Conservation (phyloP, 2,797 vertebrate genomes). For the Gallinago stenura region DNA sequence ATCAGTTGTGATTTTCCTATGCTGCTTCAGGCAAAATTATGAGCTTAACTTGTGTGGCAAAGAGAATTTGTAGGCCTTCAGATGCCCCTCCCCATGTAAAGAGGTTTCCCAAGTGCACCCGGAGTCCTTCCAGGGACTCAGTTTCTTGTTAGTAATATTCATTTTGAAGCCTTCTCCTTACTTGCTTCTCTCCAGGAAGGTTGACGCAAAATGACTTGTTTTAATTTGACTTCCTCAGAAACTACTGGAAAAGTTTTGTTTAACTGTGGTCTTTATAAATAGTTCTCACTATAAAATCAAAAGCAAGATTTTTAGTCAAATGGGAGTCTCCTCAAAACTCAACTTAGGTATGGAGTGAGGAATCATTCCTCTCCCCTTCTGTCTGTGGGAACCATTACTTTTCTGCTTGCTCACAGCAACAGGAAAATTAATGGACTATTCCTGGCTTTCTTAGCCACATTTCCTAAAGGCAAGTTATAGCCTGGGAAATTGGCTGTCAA, state of each 20-base stretch:
- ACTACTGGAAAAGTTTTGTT: background rate
- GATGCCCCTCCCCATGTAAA: background rate
- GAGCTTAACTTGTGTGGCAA: background rate
- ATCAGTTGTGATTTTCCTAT: background rate
- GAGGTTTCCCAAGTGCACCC: background rate
- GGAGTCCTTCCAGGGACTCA: background rate
- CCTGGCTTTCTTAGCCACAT: conserved; percentile 5
- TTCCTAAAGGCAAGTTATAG: conserved; percentile 53
- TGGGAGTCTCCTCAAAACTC: background rate
- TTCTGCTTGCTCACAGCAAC: background rate
- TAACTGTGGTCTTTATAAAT: background rate
- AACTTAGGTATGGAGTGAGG: background rate
- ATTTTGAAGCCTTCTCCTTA: background rate
- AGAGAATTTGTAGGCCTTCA: background rate
- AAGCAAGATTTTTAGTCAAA: background rate
- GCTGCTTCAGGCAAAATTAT: background rate
- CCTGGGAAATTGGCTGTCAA: conserved; percentile 43
- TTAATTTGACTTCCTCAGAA: background rate
- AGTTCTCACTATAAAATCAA: background rate
- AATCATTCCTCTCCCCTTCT: background rate
- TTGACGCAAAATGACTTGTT: background rate
- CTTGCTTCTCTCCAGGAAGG: background rate
- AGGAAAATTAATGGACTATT: conserved; percentile 8
- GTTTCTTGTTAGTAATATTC: accelerated
- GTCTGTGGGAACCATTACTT: background rate